A percentile compares a stretch with the other conserved stretches of the same genome.
phyloP scores from a whole-genome alignment of 2,113 vertebrate genomes.

The Fulica atra region DNA sequence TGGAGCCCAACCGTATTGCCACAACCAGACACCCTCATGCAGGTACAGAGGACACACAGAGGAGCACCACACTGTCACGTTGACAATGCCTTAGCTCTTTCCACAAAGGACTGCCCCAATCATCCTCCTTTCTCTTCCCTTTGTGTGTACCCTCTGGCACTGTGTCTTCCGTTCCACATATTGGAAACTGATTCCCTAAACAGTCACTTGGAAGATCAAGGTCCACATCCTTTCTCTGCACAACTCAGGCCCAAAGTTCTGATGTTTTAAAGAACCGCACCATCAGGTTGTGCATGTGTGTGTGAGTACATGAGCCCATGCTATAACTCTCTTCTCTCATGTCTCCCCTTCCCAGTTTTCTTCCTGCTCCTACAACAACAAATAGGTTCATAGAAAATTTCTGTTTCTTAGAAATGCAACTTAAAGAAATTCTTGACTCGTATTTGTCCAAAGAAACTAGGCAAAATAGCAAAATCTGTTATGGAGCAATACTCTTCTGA shows the following conservation, averaged over 20 bases:
- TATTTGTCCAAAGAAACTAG: neutral
- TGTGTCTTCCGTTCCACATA: fast-evolving
- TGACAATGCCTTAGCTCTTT: no score
- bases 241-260: neutral
- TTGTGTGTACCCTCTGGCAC: fast-evolving
- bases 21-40: neutral
- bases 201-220: neutral
- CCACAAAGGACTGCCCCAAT: neutral
- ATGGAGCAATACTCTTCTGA: neutral
- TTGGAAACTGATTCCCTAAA: neutral
- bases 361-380: neutral
- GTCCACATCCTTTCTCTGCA: neutral
- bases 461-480: neutral
- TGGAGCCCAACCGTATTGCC: neutral
- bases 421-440: neutral
- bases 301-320: fast-evolving
- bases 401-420: neutral
- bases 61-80: neutral
- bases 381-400: neutral
- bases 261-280: neutral
- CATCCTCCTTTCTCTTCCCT: neutral
- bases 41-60: neutral
- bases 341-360: fast-evolving
- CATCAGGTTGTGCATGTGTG: neutral
- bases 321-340: neutral